Percentiles rank a stretch among this genome's conserved stretches.
Conservation (phyloP, 1,140 invertebrate genomes). For the Saxidomus purpurata region DNA sequence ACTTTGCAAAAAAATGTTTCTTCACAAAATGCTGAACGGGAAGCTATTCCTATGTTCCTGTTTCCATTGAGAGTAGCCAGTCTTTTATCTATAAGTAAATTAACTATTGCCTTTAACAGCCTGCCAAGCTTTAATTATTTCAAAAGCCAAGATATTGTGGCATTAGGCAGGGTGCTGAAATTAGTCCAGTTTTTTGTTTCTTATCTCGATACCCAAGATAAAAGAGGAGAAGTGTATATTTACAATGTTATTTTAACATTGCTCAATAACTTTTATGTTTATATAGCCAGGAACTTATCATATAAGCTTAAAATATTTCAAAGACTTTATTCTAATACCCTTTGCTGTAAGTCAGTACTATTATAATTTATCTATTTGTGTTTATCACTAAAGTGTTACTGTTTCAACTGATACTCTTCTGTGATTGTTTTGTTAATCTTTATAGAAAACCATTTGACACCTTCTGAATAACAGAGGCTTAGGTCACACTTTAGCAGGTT, state of each 20-base stretch:
- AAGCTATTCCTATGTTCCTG: not conserved
- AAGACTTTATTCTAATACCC: conserved; percentile 2
- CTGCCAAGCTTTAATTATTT: conserved; percentile 22
- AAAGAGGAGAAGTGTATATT: not conserved
- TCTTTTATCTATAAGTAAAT: conserved; percentile 27
- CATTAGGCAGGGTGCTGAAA: conserved; percentile 17
- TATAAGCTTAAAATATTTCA: not conserved
- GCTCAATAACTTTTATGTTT: conserved; percentile 37
- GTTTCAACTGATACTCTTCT: not conserved
- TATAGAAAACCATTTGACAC: conserved; percentile 16
- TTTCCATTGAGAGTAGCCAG: not conserved
- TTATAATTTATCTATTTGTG: conserved; percentile 17
- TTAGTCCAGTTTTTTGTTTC: conserved; percentile 38
- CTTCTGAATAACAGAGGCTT: not conserved
- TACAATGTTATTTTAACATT: conserved; percentile 54
- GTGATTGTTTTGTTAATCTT: conserved; percentile 30
- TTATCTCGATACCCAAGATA: conserved; percentile 39
- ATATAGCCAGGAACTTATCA: conserved; percentile 20
- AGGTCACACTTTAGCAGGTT: conserved; percentile 12
- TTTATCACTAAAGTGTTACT: conserved; percentile 1
- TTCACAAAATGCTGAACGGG: not conserved
- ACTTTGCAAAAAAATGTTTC: not conserved
- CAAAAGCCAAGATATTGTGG: conserved; percentile 4
- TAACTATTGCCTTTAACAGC: conserved; percentile 16
- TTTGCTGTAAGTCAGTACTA: not conserved